Conservation (phyloP, 1,140 invertebrate genomes). For the Drosophila pandora region DNA sequence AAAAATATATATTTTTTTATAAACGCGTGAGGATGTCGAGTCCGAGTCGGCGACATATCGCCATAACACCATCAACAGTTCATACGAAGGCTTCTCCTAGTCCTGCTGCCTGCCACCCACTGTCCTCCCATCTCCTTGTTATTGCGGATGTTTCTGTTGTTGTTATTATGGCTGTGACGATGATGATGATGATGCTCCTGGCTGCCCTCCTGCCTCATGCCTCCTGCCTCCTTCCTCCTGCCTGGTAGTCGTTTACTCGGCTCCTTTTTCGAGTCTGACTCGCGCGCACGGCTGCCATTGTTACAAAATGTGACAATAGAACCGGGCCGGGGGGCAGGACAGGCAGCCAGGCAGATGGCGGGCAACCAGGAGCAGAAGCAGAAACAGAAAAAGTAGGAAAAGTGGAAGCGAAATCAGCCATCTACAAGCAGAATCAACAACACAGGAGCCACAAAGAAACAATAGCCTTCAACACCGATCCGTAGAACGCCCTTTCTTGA, state of each 20-base stretch:
- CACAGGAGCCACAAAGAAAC: conserved; percentile 12
- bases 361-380: conserved; percentile 9
- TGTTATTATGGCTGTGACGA: conserved; percentile 28
- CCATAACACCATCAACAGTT: conserved; percentile 81
- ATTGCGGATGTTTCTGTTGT: background rate
- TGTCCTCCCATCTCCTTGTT: no score
- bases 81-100: conserved; percentile 54
- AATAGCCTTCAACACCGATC: conserved; percentile 18
- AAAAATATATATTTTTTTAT: conserved; percentile 74
- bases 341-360: conserved; percentile 15
- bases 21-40: conserved; percentile 41
- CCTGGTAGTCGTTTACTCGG: conserved; percentile 42
- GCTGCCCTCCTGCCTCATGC: conserved; percentile 13
- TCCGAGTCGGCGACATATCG: conserved; percentile 68
- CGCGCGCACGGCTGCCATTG: conserved; percentile 74
- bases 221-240: conserved; percentile 9
- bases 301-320: conserved; percentile 77
- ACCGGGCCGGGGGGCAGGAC: conserved; percentile 13
- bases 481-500: conserved; percentile 15
- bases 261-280: conserved; percentile 72
- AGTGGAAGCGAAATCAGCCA: conserved; percentile 29
- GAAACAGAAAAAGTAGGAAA: conserved; percentile 10
- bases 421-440: conserved; percentile 28
- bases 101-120: background rate
- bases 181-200: conserved; percentile 18